Evolutionary conservation across 2,113 vertebrate species (phyloP), one percentile per base, ranked within the genome.

Genomic region (Forbesichthys agassizii): DNA sequence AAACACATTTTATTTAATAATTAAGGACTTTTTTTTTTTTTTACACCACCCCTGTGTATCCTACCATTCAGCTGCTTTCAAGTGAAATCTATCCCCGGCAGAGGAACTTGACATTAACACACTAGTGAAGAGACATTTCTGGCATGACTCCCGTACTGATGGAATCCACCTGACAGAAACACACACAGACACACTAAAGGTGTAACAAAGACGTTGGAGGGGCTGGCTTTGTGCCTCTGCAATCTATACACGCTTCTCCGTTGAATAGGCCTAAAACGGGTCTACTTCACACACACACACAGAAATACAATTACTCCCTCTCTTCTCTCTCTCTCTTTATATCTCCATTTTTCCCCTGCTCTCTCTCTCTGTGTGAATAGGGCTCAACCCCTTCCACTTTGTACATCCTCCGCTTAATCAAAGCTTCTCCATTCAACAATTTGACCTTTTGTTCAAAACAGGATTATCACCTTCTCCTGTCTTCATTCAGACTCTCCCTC

Each of bases 401-500:
- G 96, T 98, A 98, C 96, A 96, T 97, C 95, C 96, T 97, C 96
- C 94, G 95, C 95, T 98, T 98, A 98, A 99, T 99, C 97, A 99
- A 98, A 96, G 96, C 96, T 96, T 97, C 89, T 98, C 97, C 96
- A 99, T 99, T 99, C 96, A 98, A 95, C 97, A 98, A 98, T 99
- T 98, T 99, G 97, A 99, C 97, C 97, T 99, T 99, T 98, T 99
- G 97, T 99, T 98, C 97, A 98, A 98, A 99, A 98, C 95, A 99
- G 97, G 97, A 99, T 99, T 97, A 98, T 98, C 96, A 96, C 96
- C 95, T 89, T 82, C 82, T 88, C 89, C 79, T 77, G 82, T 92
- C 84, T 86, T 88, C 84, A 90, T 90, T 91, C 90, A 89, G 84
- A 85, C 88, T 84, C 78, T 88, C 92, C 91, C 94, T 92, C 94